Percentiles rank a stretch among this genome's conserved stretches.
These are phyloP conservation scores for Monochamus alternatus DNA, from an alignment of 2,888 invertebrate genomes.

Conservation along the genomic window DNA sequence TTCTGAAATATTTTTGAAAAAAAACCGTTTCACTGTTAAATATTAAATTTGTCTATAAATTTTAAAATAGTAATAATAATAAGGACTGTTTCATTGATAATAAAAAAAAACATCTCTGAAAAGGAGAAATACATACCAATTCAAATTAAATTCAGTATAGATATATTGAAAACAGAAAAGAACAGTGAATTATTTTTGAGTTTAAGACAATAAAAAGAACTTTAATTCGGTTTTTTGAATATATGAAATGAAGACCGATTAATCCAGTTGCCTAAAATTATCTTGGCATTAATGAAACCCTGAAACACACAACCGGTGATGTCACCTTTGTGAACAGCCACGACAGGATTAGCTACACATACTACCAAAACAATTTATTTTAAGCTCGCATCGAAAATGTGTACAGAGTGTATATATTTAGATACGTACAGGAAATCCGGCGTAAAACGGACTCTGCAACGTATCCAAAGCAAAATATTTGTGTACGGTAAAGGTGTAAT, in stretches of 20 bases:
- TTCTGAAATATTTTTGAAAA: no score
- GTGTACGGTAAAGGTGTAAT: conserved; percentile 12
- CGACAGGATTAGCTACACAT: neutral
- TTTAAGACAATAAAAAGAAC: neutral
- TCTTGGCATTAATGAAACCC: conserved; percentile 7
- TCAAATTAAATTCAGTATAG: no score
- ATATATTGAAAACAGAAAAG: no score
- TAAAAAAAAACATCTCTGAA: no score
- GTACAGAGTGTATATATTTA: conserved; percentile 37
- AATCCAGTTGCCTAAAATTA: conserved; percentile 19
- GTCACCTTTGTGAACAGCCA: conserved; percentile 15
- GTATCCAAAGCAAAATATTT: conserved; percentile 27
- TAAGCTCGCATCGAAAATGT: conserved; percentile 31
- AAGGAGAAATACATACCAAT: no score
- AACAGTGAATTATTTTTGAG: neutral
- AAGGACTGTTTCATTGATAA: no score
- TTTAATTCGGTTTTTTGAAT: neutral
- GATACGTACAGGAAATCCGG: conserved; percentile 41
- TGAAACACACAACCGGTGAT: conserved; percentile 9
- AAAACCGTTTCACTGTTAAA: no score
- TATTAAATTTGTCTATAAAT: no score
- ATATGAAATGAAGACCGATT: neutral
- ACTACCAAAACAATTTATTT: conserved; percentile 34
- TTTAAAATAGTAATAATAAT: no score
- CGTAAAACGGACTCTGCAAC: conserved; percentile 20